phyloP scores from a whole-genome alignment of 2,888 invertebrate genomes.

The Meliscaeva auricollis region DNA sequence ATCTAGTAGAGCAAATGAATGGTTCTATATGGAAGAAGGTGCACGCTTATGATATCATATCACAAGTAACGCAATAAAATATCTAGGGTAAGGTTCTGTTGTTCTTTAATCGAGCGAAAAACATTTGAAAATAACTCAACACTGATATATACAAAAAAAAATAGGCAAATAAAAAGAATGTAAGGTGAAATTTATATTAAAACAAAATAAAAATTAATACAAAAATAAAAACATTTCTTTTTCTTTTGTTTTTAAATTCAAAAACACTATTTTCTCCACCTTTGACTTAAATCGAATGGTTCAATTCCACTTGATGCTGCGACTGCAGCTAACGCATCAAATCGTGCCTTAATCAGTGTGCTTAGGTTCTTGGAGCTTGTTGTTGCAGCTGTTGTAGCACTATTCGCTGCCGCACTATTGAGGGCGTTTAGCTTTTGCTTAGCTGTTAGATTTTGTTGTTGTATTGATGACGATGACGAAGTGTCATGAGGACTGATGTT shows the following conservation, averaged over 20 bases:
- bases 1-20: too few species aligned
- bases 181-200: too few species aligned
- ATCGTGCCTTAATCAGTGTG: conserved; percentile 77
- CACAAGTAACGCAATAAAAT: too few species aligned
- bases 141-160: too few species aligned
- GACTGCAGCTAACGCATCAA: conserved; percentile 76
- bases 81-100: too few species aligned
- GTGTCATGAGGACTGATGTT: conserved; percentile 10
- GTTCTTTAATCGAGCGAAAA: too few species aligned
- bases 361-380: conserved; percentile 67
- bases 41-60: too few species aligned
- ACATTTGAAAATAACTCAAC: too few species aligned
- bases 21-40: too few species aligned
- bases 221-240: conserved; percentile 29
- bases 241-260: not conserved
- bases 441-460: conserved; percentile 48
- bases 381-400: conserved; percentile 43
- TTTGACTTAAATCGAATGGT: conserved; percentile 78
- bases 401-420: conserved; percentile 45
- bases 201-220: not conserved
- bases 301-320: conserved; percentile 76
- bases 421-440: conserved; percentile 53
- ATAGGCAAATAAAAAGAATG: too few species aligned
- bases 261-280: conserved; percentile 63
- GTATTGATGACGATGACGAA: conserved; percentile 17